phyloP scores from a whole-genome alignment of 2,797 vertebrate genomes.

The Falco berigora region DNA sequence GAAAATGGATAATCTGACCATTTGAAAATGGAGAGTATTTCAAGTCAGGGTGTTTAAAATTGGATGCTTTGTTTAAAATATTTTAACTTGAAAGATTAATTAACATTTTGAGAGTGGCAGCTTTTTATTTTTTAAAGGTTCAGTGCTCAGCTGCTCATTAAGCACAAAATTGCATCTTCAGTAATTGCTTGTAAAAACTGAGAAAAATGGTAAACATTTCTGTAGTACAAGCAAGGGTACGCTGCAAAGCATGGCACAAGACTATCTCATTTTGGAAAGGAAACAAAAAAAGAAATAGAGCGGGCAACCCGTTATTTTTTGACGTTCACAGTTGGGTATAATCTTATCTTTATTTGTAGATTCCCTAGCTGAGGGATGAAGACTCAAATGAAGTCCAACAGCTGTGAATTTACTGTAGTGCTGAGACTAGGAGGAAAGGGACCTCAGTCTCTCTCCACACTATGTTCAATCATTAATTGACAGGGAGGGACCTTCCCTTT shows the following conservation, averaged over 20 bases:
- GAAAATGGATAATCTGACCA: background rate
- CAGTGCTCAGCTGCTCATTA: conserved; percentile 11
- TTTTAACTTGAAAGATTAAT: conserved; percentile 22
- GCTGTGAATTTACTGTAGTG: background rate
- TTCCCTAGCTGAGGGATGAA: background rate
- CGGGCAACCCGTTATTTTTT: background rate
- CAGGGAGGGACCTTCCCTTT: background rate
- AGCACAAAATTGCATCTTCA: conserved; percentile 27
- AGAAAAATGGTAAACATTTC: background rate
- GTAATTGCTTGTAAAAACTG: conserved; percentile 40
- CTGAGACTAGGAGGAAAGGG: rapidly evolving
- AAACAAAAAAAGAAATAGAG: background rate
- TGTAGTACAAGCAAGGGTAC: background rate
- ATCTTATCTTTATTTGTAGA: background rate
- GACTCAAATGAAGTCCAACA: background rate
- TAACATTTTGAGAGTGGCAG: conserved; percentile 21
- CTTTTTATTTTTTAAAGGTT: background rate
- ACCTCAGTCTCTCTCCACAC: too few relatives aligned
- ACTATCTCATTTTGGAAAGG: background rate
- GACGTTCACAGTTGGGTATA: background rate
- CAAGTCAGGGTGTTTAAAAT: background rate
- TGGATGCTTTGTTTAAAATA: background rate
- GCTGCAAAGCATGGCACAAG: background rate
- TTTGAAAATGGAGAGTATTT: background rate
- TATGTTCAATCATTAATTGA: rapidly evolving